These are phyloP conservation scores for Myodes glareolus DNA, from an alignment of 2,113 vertebrate species.

Conservation along the genomic window DNA sequence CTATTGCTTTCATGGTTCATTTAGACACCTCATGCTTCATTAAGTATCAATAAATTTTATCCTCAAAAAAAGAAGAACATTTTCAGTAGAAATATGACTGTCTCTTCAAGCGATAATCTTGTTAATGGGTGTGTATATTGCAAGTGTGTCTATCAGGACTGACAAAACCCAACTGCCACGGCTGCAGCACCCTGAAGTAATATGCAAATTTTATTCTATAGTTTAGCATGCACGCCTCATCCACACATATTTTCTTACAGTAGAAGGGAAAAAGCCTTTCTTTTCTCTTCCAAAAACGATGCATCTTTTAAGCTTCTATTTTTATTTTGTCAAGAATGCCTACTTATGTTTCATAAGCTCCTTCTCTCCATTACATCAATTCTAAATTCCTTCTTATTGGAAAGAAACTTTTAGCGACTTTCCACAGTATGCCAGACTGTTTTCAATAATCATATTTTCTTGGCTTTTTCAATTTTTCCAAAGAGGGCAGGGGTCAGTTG, in stretches of 20 bases:
- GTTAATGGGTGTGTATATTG: constrained; percentile 85
- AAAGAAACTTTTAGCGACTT: constrained; percentile 70
- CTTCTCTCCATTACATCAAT: constrained; percentile 68
- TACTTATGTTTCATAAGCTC: constrained; percentile 75
- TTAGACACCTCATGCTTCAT: constrained; percentile 89
- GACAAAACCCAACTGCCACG: constrained; percentile 73
- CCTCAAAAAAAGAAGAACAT: constrained; percentile 83
- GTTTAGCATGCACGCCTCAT: constrained; percentile 66
- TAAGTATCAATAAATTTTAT: constrained; percentile 90
- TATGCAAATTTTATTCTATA: constrained; percentile 74
- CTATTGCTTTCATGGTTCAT: constrained; percentile 87
- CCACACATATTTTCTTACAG: constrained; percentile 76
- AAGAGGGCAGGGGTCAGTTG: neutral
- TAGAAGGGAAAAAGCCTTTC: constrained; percentile 29
- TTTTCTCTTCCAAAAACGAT: constrained; percentile 53
- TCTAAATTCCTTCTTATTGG: constrained; percentile 64
- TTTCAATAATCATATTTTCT: constrained; percentile 40
- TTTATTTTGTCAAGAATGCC: constrained; percentile 77
- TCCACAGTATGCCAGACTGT: neutral
- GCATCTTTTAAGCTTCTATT: constrained; percentile 69
- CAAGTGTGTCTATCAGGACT: constrained; percentile 78
- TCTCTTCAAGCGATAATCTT: constrained; percentile 81
- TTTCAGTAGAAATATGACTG: constrained; percentile 80
- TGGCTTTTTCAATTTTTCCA: neutral
- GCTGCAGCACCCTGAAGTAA: constrained; percentile 65